Percentiles rank a stretch among this genome's conserved stretches.
These are phyloP conservation scores for Etia nguti DNA, from an alignment of 2,113 vertebrate genomes.

Conservation along the genomic window DNA sequence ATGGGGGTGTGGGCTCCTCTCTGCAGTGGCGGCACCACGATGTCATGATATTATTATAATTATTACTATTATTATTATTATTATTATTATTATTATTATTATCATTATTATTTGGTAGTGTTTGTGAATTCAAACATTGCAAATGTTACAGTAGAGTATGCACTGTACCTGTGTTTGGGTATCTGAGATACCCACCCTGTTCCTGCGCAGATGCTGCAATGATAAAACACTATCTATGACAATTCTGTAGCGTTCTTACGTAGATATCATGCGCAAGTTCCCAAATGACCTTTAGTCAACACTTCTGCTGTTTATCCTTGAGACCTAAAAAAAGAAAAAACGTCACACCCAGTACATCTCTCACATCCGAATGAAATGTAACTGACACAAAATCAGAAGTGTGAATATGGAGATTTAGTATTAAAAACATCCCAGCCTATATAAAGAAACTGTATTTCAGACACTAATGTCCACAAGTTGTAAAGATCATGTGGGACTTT, in stretches of 20 bases:
- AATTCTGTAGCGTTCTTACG: neutral
- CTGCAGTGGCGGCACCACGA: no score
- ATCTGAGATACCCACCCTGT: neutral
- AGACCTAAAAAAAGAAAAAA: neutral
- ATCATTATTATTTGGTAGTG: neutral
- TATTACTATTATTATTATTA: no score
- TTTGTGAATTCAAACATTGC: neutral
- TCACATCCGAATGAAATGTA: neutral
- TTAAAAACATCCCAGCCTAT: no score
- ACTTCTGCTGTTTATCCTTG: neutral
- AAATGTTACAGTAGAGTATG: neutral
- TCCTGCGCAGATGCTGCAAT: neutral
- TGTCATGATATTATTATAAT: no score
- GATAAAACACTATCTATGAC: neutral
- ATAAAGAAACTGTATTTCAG: no score
- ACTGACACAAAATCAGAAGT: neutral
- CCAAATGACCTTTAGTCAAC: neutral
- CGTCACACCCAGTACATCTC: neutral
- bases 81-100: no score
- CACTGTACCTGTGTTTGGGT: no score
- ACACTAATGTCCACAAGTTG: no score
- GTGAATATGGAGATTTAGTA: neutral
- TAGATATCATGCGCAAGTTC: neutral
- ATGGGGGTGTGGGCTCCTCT: no score
- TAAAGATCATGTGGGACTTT: no score